phyloP scores from a whole-genome alignment of 2,888 invertebrate genomes.

The Trissoscelio sp. region DNA sequence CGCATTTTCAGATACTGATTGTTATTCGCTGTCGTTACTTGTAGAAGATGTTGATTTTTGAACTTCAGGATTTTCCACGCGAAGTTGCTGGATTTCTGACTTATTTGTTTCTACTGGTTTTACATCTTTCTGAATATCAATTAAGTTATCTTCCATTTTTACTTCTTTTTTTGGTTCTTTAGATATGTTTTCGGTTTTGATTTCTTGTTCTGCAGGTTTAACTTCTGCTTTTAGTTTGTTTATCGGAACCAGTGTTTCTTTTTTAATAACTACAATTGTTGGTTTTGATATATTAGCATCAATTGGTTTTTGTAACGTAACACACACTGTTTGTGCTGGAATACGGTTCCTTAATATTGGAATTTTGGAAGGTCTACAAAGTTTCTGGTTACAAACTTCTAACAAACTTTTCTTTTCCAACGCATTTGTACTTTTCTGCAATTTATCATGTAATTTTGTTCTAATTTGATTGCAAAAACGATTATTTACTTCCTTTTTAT shows the following conservation, averaged over 20 bases:
- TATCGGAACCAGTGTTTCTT: not conserved
- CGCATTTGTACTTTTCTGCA: slow-evolving; percentile 11
- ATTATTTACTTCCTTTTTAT: slow-evolving; percentile 41
- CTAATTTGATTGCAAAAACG: slow-evolving; percentile 53
- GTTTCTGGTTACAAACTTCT: slow-evolving; percentile 49
- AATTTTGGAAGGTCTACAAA: slow-evolving; percentile 74
- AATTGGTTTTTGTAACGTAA: slow-evolving; percentile 68
- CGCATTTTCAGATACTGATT: slow-evolving; percentile 48
- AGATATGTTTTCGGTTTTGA: not conserved
- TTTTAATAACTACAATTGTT: not conserved
- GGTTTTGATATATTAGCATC: slow-evolving; percentile 63
- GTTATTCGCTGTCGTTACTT: slow-evolving; percentile 50
- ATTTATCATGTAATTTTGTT: slow-evolving; percentile 18
- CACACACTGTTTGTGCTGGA: slow-evolving; percentile 69
- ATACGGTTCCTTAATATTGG: slow-evolving; percentile 73
- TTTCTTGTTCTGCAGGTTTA: slow-evolving; percentile 6
- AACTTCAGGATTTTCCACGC: slow-evolving; percentile 31
- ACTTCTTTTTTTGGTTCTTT: not conserved
- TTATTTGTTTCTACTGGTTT: slow-evolving; percentile 12
- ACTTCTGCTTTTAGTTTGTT: slow-evolving; percentile 9
- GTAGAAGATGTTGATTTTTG: slow-evolving; percentile 38
- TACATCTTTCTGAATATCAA: not conserved
- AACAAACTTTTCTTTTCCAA: slow-evolving; percentile 24
- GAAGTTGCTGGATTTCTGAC: slow-evolving; percentile 6
- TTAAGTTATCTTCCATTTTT: not conserved